Evolutionary conservation across 2,113 vertebrate species (phyloP), one percentile per base, ranked within the genome.

Genomic region (Zosterops japonicus): DNA sequence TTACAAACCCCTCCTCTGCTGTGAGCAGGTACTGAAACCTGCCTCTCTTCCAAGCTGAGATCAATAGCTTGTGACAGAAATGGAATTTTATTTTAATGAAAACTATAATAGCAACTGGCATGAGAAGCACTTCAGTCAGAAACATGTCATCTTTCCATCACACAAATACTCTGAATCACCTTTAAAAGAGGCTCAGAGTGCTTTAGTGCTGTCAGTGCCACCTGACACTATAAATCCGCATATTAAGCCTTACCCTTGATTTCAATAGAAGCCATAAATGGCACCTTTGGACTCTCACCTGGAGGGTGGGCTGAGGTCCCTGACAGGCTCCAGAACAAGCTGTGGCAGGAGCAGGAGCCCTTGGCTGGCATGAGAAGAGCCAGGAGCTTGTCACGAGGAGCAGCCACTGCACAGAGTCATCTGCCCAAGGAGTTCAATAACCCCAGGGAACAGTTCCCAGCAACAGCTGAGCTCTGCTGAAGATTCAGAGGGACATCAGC

Each of bases 321-420:
- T 1, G 1, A 7, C 39, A 57, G 60, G 65, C 52, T 75, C 27
- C 6, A 35, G 75, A 63, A 70, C 11, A 23, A 65, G 59, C 49
- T 65, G 47, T 2, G 12, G 68, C 47, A 79, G 44, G 29, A 72
- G 21, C 49, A 70, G 64, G 53, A 79, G 57, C 44, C 57, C n/a
- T 23, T 7, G 35, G 9, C 22, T 29, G 41, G 64, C 18, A 11
- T 0, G 0, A 52, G 55, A 65, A 50, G 61, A 67, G 76, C 20
- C 47, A 25, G 64, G 0, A 6, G 49, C 65, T 21, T 0, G 8
- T n/a, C 15, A 5, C 1, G 4, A 88, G 53, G 36, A 76, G 33
- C 0, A 5, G 42, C 35, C 10, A 19, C 0, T 8, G 65, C 14
- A 52, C 1, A 5, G 50, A 14, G 3, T 1, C 11, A 52, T 36